These are phyloP conservation scores for Troilus luridus DNA, from an alignment of 2,888 invertebrate genomes.

Conservation along the genomic window DNA sequence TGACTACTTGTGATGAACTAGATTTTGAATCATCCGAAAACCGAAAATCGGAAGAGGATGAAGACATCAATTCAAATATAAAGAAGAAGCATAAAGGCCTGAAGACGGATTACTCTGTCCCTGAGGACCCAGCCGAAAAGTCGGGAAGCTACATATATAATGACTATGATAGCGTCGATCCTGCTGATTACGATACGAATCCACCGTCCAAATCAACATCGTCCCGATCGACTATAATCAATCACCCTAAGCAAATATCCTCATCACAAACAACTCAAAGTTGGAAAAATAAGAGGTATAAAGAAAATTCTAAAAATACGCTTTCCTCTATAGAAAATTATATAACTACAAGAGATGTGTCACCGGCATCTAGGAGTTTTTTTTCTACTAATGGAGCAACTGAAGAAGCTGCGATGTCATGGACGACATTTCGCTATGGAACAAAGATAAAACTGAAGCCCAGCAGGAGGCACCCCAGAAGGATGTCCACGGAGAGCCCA, in stretches of 20 bases:
- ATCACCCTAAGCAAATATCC: neutral
- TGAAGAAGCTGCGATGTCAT: neutral
- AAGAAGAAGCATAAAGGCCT: neutral
- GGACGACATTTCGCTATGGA: neutral
- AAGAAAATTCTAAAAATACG: neutral
- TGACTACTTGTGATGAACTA: neutral
- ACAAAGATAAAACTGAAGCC: neutral
- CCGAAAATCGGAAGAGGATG: neutral
- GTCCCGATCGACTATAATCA: neutral
- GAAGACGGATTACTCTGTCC: neutral
- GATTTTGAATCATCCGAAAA: neutral
- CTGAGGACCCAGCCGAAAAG: neutral
- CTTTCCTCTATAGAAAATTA: neutral
- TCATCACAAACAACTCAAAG: neutral
- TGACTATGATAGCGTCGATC: constrained; percentile 20
- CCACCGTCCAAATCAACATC: neutral
- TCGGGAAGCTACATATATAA: neutral
- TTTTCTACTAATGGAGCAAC: neutral
- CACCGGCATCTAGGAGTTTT: neutral
- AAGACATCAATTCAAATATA: neutral
- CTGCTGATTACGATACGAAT: neutral
- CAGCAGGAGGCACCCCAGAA: neutral
- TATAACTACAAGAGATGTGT: neutral
- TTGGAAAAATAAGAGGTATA: neutral
- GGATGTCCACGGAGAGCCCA: neutral